These are phyloP conservation scores for Trachemys scripta DNA, from an alignment of 2,113 vertebrate genomes.

Conservation along the genomic window DNA sequence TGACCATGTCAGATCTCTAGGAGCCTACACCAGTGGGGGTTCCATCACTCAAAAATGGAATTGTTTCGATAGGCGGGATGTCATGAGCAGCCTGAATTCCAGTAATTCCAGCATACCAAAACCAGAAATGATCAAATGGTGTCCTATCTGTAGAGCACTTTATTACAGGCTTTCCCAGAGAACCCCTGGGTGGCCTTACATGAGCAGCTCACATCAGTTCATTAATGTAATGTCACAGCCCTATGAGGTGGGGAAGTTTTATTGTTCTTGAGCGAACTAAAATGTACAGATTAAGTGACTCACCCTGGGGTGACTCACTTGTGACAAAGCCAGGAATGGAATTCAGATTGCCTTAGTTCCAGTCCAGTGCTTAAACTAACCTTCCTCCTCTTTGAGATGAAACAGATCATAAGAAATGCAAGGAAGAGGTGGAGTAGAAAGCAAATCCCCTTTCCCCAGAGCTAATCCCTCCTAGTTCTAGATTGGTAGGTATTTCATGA, in stretches of 20 bases:
- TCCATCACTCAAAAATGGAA: not conserved
- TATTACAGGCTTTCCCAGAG: not conserved
- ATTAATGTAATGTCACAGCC: not conserved
- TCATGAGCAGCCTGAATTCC: not conserved
- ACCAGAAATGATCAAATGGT: not conserved
- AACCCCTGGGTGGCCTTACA: not conserved
- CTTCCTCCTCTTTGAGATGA: constrained; percentile 41
- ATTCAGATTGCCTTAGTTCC: not conserved
- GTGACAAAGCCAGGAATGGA: not conserved
- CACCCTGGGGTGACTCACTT: not conserved
- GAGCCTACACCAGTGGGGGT: not conserved
- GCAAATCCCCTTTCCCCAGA: not conserved
- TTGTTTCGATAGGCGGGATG: not conserved
- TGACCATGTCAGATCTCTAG: not conserved
- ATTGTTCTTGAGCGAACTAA: not conserved
- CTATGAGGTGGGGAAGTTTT: not conserved
- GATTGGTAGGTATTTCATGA: rapidly evolving
- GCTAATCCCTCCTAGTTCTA: not conserved
- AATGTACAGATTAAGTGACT: not conserved
- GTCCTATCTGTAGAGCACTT: not conserved
- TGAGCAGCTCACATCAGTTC: not conserved
- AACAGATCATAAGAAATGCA: constrained; percentile 5
- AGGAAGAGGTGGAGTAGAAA: not conserved
- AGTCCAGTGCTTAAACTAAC: constrained; percentile 46
- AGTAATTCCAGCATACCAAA: not conserved